phyloP scores from a whole-genome alignment of 1,140 invertebrate species.

The Andricus grossulariae region DNA sequence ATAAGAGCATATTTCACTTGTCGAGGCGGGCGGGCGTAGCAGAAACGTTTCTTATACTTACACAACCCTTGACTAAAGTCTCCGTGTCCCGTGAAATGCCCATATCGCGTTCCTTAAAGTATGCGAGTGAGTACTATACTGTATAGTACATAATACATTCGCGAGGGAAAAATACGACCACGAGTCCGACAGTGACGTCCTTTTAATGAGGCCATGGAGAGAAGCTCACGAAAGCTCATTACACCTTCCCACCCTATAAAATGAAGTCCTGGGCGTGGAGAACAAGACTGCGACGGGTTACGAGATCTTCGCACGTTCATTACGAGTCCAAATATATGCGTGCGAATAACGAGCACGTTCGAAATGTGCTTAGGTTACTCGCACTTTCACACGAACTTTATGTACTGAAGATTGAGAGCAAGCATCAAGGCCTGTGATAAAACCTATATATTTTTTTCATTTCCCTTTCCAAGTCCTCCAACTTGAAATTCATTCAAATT shows the following conservation, averaged over 20 bases:
- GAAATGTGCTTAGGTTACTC: conserved; percentile 13
- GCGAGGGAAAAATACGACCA: conserved; percentile 25
- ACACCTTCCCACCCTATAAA: conserved; percentile 41
- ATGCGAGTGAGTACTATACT: background rate
- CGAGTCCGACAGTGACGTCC: conserved; percentile 28
- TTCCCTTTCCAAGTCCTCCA: too few relatives aligned
- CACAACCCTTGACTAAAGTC: conserved; percentile 1
- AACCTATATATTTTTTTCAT: background rate
- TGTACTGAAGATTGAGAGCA: background rate
- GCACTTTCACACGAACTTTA: conserved; percentile 15
- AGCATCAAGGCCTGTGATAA: background rate
- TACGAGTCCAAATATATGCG: conserved; percentile 32
- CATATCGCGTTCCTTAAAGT: conserved; percentile 13
- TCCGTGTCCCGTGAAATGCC: conserved; percentile 17
- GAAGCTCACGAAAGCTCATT: conserved; percentile 48
- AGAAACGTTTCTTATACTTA: conserved; percentile 21
- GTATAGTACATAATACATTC: background rate
- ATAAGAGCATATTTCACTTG: conserved; percentile 29
- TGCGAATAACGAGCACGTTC: conserved; percentile 15
- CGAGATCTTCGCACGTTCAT: conserved; percentile 45
- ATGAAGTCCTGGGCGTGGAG: conserved; percentile 41
- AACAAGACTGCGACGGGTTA: conserved; percentile 40
- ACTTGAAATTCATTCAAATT: too few relatives aligned
- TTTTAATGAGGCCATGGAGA: conserved; percentile 50
- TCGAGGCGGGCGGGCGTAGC: background rate